These are phyloP conservation scores for Pediacus dermestoides DNA, from an alignment of 2,888 invertebrate genomes.

Conservation along the genomic window DNA sequence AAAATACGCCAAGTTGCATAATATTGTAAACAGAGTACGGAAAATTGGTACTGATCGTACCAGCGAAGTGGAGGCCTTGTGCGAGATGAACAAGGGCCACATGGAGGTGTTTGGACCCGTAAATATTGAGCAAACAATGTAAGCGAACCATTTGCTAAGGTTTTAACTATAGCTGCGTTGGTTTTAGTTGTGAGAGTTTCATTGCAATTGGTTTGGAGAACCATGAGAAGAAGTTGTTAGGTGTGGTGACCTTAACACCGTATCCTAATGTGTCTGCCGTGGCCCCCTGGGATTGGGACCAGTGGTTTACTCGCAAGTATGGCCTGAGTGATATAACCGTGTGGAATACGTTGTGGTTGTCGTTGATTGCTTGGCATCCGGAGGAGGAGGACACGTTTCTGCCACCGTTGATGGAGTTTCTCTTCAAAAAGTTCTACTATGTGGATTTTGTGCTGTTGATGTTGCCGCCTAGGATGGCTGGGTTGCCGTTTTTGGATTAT, in stretches of 20 bases:
- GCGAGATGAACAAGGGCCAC: no score
- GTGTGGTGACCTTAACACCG: conserved; percentile 45
- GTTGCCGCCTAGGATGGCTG: conserved; percentile 47
- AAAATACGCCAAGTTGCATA: no score
- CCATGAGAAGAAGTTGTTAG: conserved; percentile 43
- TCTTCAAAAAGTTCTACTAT: conserved; percentile 55
- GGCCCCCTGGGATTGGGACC: conserved; percentile 55
- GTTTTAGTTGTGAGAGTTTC: no score
- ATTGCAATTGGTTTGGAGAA: no score
- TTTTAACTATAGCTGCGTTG: no score
- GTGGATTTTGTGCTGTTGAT: conserved; percentile 54
- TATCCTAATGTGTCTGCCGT: conserved; percentile 58
- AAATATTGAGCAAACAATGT: no score
- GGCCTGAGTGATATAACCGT: conserved; percentile 47
- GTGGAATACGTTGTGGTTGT: conserved; percentile 60
- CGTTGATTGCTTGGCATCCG: conserved; percentile 53
- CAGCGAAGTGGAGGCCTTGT: no score
- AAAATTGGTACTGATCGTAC: no score
- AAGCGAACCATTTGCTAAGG: no score
- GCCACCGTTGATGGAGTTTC: conserved; percentile 43
- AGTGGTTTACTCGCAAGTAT: conserved; percentile 58
- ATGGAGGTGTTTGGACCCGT: no score
- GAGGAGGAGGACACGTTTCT: conserved; percentile 45
- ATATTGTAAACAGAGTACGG: no score
- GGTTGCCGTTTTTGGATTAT: conserved; percentile 38